Evolutionary conservation across 2,113 vertebrate species (phyloP), one percentile per base, ranked within the genome.

Genomic region (Nesogale talazaci): DNA sequence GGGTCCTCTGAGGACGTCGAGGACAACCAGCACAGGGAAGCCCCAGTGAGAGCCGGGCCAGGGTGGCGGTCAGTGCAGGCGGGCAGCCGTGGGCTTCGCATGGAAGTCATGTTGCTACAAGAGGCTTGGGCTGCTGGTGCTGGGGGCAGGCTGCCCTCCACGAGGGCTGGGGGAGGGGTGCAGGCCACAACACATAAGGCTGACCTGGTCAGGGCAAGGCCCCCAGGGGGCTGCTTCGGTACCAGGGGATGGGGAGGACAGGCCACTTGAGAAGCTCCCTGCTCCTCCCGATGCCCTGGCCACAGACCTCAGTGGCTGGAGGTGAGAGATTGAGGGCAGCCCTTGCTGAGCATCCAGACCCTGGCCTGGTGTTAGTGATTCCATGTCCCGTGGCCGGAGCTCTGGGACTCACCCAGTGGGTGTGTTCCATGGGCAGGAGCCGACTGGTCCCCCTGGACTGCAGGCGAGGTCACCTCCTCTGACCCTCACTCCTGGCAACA

Each of bases 171-270:
- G 72, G 38, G 20, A 34, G 72, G 5, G 25, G 19, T 2, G 1
- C 81, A 2, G 15, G 5, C 42, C 2, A 6, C 6, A 2, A 19
- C 3, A 2, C 29, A 6, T 3, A 17, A 2, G 0, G 52, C 65
- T 20, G 46, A n/a, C 23, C 12, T 5, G 2, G 5, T 70, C 67
- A 36, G n/a, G 70, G 20, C 20, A 6, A 36, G 69, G 6, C 23
- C 22, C 63, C 9, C 23, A 27, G 22, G 7, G 7, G 7, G 70
- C 34, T 36, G 34, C 70, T 72, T 72, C 25, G 63, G 22, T 61
- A 5, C 46, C 10, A 52, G 59, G 59, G 59, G 3, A 12, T 19
- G 17, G 59, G 59, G 16, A 19, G 16, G 59, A 12, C n/a, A 12
- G 46, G 46, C 46, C 2, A 9, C 46, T 52, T 52, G 46, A 52